phyloP scores from a whole-genome alignment of 2,888 invertebrate species.

The Cheilosia urbana region DNA sequence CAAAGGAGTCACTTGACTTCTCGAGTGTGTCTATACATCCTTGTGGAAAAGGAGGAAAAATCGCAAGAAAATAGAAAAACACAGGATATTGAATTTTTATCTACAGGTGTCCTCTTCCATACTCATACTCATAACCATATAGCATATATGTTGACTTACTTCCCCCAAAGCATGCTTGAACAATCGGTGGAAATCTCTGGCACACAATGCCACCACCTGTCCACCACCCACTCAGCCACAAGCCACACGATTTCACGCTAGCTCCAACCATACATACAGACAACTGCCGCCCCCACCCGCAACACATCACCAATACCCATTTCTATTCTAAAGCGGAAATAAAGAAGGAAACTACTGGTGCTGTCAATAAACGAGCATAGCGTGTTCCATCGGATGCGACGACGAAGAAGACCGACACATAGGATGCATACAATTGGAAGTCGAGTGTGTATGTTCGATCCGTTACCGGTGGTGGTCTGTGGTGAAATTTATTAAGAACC shows the following conservation, averaged over 20 bases:
- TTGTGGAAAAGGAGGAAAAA: constrained; percentile 14
- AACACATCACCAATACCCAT: constrained; percentile 9
- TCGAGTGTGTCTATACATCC: not conserved
- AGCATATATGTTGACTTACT: constrained; percentile 16
- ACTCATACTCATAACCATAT: constrained; percentile 20
- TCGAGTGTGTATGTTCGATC: constrained; percentile 51
- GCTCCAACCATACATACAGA: constrained; percentile 15
- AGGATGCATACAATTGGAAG: constrained; percentile 64
- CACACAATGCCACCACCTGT: constrained; percentile 26
- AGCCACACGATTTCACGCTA: constrained; percentile 74
- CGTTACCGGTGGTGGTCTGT: constrained; percentile 59
- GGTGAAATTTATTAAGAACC: constrained; percentile 63
- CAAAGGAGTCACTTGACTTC: constrained; percentile 39
- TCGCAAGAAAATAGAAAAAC: constrained; percentile 60
- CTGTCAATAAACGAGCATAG: constrained; percentile 61
- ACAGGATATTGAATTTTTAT: constrained; percentile 79
- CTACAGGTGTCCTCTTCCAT: constrained; percentile 76
- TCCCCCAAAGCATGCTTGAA: not conserved
- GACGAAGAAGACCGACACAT: constrained; percentile 6
- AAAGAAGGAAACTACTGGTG: constrained; percentile 71
- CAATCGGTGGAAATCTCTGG: constrained; percentile 36
- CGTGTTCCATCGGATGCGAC: not conserved
- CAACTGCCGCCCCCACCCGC: constrained; percentile 35
- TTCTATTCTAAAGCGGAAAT: constrained; percentile 69
- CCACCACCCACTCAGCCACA: constrained; percentile 30